Conservation (phyloP, 2,113 vertebrate species). For the Ameiurus melas region DNA sequence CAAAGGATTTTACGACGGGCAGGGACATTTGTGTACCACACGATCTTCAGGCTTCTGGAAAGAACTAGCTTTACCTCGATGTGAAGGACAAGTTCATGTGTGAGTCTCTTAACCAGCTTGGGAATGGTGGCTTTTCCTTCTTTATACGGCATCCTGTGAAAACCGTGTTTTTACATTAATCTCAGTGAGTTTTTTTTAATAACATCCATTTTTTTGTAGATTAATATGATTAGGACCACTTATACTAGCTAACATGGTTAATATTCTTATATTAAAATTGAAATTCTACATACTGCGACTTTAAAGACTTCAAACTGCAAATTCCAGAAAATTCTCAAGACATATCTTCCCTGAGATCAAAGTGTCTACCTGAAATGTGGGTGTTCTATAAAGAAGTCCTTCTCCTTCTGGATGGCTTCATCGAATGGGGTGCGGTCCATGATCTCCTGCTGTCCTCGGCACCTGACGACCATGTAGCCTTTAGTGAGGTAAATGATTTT, state of each 20-base stretch:
- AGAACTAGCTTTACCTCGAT: slow-evolving; percentile 61
- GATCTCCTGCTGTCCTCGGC: slow-evolving; percentile 82
- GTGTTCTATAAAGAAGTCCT: slow-evolving; percentile 77
- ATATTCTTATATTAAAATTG: neutral
- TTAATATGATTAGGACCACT: neutral
- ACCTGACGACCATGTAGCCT: slow-evolving; percentile 90
- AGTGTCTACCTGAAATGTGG: slow-evolving; percentile 23
- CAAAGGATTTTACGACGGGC: neutral
- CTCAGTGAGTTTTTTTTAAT: neutral
- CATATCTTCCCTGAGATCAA: no score
- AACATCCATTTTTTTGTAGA: neutral
- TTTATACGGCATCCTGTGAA: slow-evolving; percentile 61
- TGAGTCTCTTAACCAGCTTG: slow-evolving; percentile 73
- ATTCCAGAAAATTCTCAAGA: neutral
- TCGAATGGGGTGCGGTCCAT: slow-evolving; percentile 67
- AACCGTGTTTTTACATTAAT: neutral
- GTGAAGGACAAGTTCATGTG: slow-evolving; percentile 71
- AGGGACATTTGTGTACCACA: no score
- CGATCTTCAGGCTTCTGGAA: no score
- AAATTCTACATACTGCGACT: neutral
- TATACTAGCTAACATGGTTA: neutral
- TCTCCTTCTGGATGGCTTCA: slow-evolving; percentile 75
- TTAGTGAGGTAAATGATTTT: slow-evolving; percentile 77
- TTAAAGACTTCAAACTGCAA: neutral
- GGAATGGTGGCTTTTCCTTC: slow-evolving; percentile 68